Evolutionary conservation across 2,113 vertebrate species (phyloP), one percentile per base, ranked within the genome.

Genomic region (Oryzias javanicus): DNA sequence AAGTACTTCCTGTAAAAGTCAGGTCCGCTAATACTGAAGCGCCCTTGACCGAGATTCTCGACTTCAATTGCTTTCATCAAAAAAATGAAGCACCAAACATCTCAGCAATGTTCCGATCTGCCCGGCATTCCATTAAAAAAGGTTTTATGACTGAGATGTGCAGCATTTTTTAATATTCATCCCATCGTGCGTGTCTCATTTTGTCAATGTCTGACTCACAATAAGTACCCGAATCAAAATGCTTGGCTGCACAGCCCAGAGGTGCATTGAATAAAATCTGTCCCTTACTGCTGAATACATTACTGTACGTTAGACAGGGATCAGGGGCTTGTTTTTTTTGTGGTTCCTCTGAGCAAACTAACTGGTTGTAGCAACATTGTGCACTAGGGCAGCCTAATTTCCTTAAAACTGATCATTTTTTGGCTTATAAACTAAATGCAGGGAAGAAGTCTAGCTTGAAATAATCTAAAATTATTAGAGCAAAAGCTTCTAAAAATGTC

Each of bases 251-350:
- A 58, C n/a, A 4, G 61, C 68, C 49, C 68, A 49, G 46, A 69
- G 76, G 56, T 35, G 67, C 5, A 10, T 60, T 15, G 44, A 74
- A 50, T 57, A 66, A 65, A 62, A 80, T 64, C 66, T 24, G 55
- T 41, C 67, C 56, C 74, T 88, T 77, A 82, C 84, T 81, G 67
- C 69, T 14, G 45, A 74, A 60, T 42, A 71, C 73, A 59, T 69
- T 67, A 65, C 60, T 62, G 64, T 1, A 41, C 64, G 60, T 61
- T 75, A 71, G 76, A 86, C 16, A 49, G 55, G 46, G 42, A 86
- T 83, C 71, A 80, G 68, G 52, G 17, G 58, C 57, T 59, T 67
- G 79, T 56, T 76, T 75, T 19, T 60, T 35, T 22, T 24, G 22
- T 22, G 2, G 35, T 35, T 35, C 35, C 35, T 53, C 20, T 51